Conservation (phyloP, 2,888 invertebrate species). For the Oscheius sp. region DNA sequence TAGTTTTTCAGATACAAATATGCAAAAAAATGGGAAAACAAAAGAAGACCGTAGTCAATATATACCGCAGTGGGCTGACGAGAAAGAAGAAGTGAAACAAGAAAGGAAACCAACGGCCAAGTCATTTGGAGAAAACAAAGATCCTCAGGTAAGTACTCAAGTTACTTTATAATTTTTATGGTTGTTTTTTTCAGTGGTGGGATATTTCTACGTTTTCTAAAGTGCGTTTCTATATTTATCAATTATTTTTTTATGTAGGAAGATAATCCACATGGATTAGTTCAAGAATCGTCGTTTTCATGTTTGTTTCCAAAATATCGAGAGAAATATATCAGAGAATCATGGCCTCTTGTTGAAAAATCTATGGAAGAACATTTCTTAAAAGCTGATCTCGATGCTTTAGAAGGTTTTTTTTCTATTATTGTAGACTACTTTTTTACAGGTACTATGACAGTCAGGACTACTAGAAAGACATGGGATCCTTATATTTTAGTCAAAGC, state of each 20-base stretch:
- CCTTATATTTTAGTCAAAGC: constrained; percentile 91
- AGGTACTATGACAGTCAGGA: constrained; percentile 85
- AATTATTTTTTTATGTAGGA: constrained; percentile 35
- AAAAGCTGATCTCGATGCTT: constrained; percentile 63
- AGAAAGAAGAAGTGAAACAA: constrained; percentile 38
- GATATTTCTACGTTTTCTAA: constrained; percentile 79
- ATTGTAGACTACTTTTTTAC: constrained; percentile 3
- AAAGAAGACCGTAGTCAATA: constrained; percentile 40
- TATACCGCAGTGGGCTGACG: constrained; percentile 47
- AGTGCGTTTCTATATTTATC: constrained; percentile 64
- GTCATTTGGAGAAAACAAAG: constrained; percentile 58
- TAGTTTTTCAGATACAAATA: no score
- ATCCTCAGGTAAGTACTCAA: no score
- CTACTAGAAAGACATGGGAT: constrained; percentile 95
- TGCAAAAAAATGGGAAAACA: no score
- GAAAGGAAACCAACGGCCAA: constrained; percentile 42
- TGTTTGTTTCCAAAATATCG: constrained; percentile 95
- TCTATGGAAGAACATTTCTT: constrained; percentile 78
- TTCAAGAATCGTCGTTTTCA: constrained; percentile 94
- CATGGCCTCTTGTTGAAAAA: constrained; percentile 93
- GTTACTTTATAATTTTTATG: no score
- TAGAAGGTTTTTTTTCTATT: constrained; percentile 57
- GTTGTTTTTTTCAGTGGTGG: no score
- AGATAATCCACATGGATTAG: constrained; percentile 84
- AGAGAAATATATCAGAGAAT: constrained; percentile 88